Evolutionary conservation across 2,888 invertebrate species (phyloP), one percentile per base, ranked within the genome.

Genomic region (Xylota sylvarum): DNA sequence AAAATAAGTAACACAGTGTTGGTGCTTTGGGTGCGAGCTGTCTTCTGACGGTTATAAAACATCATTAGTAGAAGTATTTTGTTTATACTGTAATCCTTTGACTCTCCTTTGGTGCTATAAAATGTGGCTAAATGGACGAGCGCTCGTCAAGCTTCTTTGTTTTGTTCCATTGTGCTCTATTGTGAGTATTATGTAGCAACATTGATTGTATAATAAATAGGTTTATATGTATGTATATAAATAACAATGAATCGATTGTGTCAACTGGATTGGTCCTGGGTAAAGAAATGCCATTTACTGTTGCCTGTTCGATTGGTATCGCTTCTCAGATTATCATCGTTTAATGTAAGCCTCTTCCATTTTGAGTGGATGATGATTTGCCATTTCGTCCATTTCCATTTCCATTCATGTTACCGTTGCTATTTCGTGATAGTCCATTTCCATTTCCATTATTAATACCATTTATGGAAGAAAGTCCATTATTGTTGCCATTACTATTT

Each of bases 21-120:
- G 82, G 86, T 86, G 86, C 86, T 86, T 86, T 82, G 82, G 82
- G 86, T 82, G 86, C 73, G 78, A 82, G 86, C 86, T 86, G 86
- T 72, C 52, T 65, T 46, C 55, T 77, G 67, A 77, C 73, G 67
- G 37, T 60, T 35, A 64, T 73, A 69, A 32, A 64, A 79, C 73
- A 73, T 74, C 48, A 55, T 62, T 73, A 6, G 9, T 17, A 6
- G 10, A 3, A 35, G 9, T 35, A 9, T 2, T 58, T 19, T 43
- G 0, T 60, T n/a, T n/a, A 19, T 17, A 46, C 23, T 43, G 65
- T 74, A 43, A 52, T 79, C 40, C 35, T 46, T 69, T 64, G 43
- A 55, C 37, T 56, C 35, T 77, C 12, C 10, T 69, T 6, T 23
- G n/a, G 60, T 65, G 55, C 65, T 4, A 6, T 78, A 43, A 17